Evolutionary conservation across 2,888 invertebrate species (phyloP).

Genomic region (Microctonus aethiopoides): DNA sequence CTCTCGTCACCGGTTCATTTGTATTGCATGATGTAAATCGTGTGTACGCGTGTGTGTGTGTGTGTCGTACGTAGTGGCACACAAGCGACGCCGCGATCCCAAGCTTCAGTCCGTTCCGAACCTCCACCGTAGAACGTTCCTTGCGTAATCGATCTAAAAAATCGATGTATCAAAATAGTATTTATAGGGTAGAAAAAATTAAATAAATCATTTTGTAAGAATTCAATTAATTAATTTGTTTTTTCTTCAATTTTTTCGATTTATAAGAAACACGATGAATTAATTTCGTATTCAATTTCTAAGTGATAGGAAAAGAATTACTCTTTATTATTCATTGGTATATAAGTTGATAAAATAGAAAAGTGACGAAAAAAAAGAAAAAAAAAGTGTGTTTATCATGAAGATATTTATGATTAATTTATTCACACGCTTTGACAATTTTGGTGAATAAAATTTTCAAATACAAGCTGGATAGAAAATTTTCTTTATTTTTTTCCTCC

Average conservation of each 20-base stretch:
- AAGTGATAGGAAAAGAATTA: neutral
- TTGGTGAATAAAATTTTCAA: slow-evolving; percentile 41
- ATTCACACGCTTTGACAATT: slow-evolving; percentile 33
- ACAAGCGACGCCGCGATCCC: slow-evolving; percentile 22
- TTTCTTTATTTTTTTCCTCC: neutral
- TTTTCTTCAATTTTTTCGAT: neutral
- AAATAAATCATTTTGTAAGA: neutral
- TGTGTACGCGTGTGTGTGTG: neutral
- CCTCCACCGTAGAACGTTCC: slow-evolving; percentile 54
- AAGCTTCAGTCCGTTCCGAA: slow-evolving; percentile 55
- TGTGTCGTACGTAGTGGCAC: slow-evolving; percentile 27
- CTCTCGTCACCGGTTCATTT: slow-evolving; percentile 2
- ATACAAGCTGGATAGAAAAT: neutral
- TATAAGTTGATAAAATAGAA: neutral
- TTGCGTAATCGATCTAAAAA: slow-evolving; percentile 35
- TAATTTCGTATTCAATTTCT: neutral
- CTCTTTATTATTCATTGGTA: neutral
- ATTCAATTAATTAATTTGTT: neutral
- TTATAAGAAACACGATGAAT: neutral
- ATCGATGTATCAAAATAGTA: slow-evolving; percentile 23
- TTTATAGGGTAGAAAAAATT: neutral
- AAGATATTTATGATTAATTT: slow-evolving; percentile 37
- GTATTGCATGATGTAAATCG: neutral
- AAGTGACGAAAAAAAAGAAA: neutral
- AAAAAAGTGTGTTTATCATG: slow-evolving; percentile 38